Base-by-base conservation (phyloP, 2,888 invertebrate species). In the Germaria angustata region DNA sequence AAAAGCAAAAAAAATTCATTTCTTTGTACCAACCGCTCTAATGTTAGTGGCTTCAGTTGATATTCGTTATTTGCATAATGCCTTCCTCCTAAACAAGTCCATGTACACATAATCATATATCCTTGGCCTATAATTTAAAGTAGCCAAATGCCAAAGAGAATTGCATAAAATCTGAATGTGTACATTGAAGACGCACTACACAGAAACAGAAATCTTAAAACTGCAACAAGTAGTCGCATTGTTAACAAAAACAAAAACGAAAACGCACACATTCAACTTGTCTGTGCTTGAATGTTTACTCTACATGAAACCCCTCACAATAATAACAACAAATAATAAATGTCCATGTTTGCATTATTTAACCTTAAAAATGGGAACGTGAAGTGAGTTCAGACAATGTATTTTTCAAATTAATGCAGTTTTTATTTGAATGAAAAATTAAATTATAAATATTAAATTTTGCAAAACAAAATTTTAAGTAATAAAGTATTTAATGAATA, bases 61-160 rank as follows among this genome's bases (percentile, higher is more conserved):
- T n/a, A 53, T 55, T 49, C 17, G 11, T 2, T 39, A 39, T 39
- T 13, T 13, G 13, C n/a, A 13, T 39, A 13, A 39, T 3, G n/a
- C n/a, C n/a, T n/a, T n/a, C n/a, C n/a, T 28, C 6, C 6, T 28
- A 5, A 28, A 6, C 28, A 28, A 28, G 28, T 28, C 28, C 3
- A 28, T 28, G 28, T 6, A 28, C 28, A 28, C 28, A 6, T 6
- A 28, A 5, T 5, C 28, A 28, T 28, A 28, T 28, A 6, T 28
- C 76, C 76, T 68, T 77, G 68, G 61, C 68, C 76, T 57, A 65
- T 36, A 77, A 68, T 39, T 34, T 24, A 34, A 51, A 68, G 68
- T 13, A 15, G 22, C 22, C 41, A 68, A 61, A 68, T 59, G 41
- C 49, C 59, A 76, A 59, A 28, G 46, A 68, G n/a, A 73, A 8